Evolutionary conservation across 2,113 vertebrate genomes (phyloP), one percentile per base, ranked within the genome.

Genomic region (Calyptommatus sinebrachiatus): DNA sequence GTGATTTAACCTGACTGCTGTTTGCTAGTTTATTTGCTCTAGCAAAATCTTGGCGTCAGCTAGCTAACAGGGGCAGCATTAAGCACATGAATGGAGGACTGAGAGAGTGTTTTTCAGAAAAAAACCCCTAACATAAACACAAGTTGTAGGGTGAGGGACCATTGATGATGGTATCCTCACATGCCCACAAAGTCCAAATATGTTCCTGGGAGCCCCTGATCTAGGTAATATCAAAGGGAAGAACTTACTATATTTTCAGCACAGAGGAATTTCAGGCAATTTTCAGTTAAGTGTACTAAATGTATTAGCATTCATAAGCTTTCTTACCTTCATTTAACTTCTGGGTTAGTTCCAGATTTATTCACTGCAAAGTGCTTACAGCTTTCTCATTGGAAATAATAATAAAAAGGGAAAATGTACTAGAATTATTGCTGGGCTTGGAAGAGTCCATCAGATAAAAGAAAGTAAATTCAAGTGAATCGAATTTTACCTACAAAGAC

Each of bases 351-450:
- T 88, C n/a, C 26, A 73, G 61, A 88, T 73, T 61, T 14, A 78
- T 22, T 82, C 84, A 75, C 83, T 79, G 84, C 50, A 82, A 79
- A 24, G 48, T 78, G 74, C 21, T 84, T 82, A 84, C 20, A 57
- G 4, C 78, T 65, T 76, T 82, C 53, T 8, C 75, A 62, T 72
- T 29, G 8, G 18, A 84, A n/a, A 12, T 0, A 62, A 18, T 41
- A 28, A n/a, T 41, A n/a, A 76, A 26, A 57, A 5, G 41, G 26
- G 77, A 68, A 28, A 35, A 26, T 71, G 77, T 46, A 71, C 35
- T 77, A 77, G 78, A 82, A 74, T 45, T 76, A 29, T 72, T 82
- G 77, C 2, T 68, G 63, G 8, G 67, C 41, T 79, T 83, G 73
- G 35, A 1, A 26, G 48, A 69, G 48, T 81, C 83, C 35, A 46